Base-by-base conservation (phyloP, 2,888 invertebrate genomes). In the Troides oblongomaculatus region DNA sequence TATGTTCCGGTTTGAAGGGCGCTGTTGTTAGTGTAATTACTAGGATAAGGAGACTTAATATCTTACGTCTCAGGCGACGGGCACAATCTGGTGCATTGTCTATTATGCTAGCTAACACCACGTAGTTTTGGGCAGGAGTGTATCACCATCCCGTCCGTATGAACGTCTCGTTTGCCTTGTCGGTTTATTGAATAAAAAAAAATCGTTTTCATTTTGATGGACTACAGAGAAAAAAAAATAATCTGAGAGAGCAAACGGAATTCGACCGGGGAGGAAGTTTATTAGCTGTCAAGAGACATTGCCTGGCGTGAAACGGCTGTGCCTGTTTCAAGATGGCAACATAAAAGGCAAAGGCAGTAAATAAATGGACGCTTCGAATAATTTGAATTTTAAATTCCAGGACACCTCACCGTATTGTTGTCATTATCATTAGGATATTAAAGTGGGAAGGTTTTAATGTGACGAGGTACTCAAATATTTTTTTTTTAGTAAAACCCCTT, bases 201-300 rank as follows among this genome's bases (percentile, higher is more conserved):
- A 30, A 30, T 30, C 30, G 30, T 30, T 30, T 30, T 21, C n/a
- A 60, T 60, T 60, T 66, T 66, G 43, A 21, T 50, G n/a, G n/a
- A 53, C 2, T 50, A 6, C 12, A 50, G 18, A 14, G 14, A 66
- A 60, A 59, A 18, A 58, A 21, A 21, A 59, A 25, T 1, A 46
- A 66, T 60, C 59, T 46, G 50, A 50, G 46, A 59, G 61, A 56
- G 23, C 39, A 66, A 62, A 62, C 23, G 56, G 25, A 43, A 66
- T 66, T 23, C 56, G 10, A 56, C 43, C 23, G 39, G 14, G 23
- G 66, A 39, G 39, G 56, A 25, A 39, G 61, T 66, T 66, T 62
- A 66, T 66, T 66, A 62, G 62, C 56, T 66, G 62, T 18, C 39
- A 57, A 66, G 66, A 56, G 56, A 66, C 62, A 62, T 53, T 56